These are phyloP conservation scores for Buphagus erythrorhynchus DNA, from an alignment of 2,797 vertebrate species.

Conservation along the genomic window DNA sequence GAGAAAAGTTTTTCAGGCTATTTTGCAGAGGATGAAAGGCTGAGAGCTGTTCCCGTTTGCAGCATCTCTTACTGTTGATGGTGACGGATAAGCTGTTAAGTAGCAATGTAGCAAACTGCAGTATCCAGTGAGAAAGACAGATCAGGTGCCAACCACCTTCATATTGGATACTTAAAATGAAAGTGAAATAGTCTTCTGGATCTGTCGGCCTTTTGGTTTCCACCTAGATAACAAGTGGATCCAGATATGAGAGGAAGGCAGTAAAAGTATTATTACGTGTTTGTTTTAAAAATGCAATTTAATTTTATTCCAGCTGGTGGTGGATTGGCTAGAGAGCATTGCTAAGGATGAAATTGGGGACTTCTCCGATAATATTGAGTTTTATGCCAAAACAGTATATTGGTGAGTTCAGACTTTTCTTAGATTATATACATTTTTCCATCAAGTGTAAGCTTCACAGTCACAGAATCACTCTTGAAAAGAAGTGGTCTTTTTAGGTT, in stretches of 20 bases:
- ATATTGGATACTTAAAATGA: neutral
- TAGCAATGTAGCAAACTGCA: neutral
- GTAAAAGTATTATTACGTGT: neutral
- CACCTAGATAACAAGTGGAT: rapidly evolving
- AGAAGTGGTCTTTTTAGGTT: neutral
- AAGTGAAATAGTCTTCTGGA: neutral
- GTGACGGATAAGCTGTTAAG: neutral
- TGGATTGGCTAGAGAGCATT: constrained; percentile 98
- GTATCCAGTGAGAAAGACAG: neutral
- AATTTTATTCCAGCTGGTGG: constrained; percentile 86
- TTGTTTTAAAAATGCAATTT: constrained; percentile 15
- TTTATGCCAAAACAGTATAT: constrained; percentile 96
- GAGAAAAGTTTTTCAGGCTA: neutral
- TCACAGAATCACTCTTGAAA: neutral
- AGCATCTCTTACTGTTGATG: neutral
- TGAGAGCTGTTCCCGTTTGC: neutral
- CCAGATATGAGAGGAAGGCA: neutral
- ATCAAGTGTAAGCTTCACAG: neutral
- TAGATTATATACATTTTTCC: neutral
- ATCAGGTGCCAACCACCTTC: neutral
- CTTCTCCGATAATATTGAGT: constrained; percentile 97
- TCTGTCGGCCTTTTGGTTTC: neutral
- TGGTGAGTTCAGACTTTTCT: constrained; percentile 84
- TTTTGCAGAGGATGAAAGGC: neutral
- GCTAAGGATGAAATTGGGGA: constrained; percentile 94